phyloP scores from a whole-genome alignment of 64 coral and sea anemone species.

The Montipora capricornis region DNA sequence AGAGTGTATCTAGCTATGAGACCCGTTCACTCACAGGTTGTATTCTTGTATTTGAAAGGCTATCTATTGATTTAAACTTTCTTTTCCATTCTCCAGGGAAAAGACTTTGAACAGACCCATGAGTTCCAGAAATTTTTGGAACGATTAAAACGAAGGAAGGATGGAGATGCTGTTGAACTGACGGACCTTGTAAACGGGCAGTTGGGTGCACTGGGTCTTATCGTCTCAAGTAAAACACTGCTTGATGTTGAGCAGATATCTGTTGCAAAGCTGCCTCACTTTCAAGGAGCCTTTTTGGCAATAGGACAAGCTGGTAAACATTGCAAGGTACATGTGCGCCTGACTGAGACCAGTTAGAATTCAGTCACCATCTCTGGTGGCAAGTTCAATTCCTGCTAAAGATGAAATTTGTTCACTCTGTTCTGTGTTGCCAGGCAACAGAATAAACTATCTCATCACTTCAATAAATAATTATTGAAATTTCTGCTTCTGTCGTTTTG shows the following conservation, averaged over 20 bases:
- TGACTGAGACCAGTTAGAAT: background rate
- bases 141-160: background rate
- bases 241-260: slow-evolving; percentile 15
- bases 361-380: background rate
- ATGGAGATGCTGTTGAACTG: background rate
- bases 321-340: background rate
- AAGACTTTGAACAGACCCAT: background rate
- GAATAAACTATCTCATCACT: background rate
- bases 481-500: too few species aligned
- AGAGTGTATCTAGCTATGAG: too few species aligned
- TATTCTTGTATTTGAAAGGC: too few species aligned
- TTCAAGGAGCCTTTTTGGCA: slow-evolving; percentile 6
- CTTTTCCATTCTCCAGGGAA: background rate
- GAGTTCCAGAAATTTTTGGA: background rate
- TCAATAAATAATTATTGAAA: background rate
- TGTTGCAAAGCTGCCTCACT: slow-evolving; percentile 1
- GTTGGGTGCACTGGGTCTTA: background rate
- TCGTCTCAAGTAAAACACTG: slow-evolving; percentile 1
- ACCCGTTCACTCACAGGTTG: too few species aligned
- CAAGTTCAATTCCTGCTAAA: background rate
- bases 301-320: slow-evolving; percentile 10
- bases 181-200: background rate
- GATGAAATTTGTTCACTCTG: background rate
- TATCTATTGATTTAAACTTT: background rate
- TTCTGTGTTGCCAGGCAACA: background rate